Evolutionary conservation across 2,888 invertebrate species (phyloP), one percentile per base, ranked within the genome.

Genomic region (Melanophora roralis): DNA sequence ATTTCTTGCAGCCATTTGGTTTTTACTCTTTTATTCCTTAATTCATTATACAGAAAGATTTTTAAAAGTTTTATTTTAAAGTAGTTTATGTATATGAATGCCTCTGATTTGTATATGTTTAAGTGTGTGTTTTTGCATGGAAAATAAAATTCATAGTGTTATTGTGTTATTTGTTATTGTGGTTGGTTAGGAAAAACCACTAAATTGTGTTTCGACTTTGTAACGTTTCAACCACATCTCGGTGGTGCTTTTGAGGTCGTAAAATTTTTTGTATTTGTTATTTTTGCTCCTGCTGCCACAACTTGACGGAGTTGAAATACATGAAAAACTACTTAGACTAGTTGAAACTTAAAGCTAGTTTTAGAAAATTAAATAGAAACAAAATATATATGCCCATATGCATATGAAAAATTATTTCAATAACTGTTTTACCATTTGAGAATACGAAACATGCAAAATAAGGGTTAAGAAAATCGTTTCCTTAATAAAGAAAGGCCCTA

Each of bases 151-250:
- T 51, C 53, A 69, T 69, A 60, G 69, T 76, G 76, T 82, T 82
- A 81, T 83, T 82, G 78, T 82, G 62, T 82, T 81, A 80, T 82
- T 80, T 83, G 86, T 83, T 84, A 82, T 83, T 85, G 83, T 83
- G 85, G 86, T 84, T 82, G 69, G 79, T 80, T 71, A 73, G 83
- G 72, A 82, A 85, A 85, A 85, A 86, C 87, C 88, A 88, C 88
- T 85, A 88, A 88, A 87, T 85, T 88, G 86, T 86, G 87, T 88
- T 86, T 87, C 86, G 85, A 86, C 88, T 87, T 88, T 86, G 84
- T 85, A 84, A 83, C 83, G 84, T 84, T 85, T 67, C 79, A 74
- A 85, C 87, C 88, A 83, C 86, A 85, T 84, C 85, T 84, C 83
- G 81, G 85, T 84, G 88, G 88, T 82, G 85, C 81, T 65, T 78